Evolutionary conservation across 2,113 vertebrate genomes (phyloP).

Genomic region (Chaetodon trifascialis): DNA sequence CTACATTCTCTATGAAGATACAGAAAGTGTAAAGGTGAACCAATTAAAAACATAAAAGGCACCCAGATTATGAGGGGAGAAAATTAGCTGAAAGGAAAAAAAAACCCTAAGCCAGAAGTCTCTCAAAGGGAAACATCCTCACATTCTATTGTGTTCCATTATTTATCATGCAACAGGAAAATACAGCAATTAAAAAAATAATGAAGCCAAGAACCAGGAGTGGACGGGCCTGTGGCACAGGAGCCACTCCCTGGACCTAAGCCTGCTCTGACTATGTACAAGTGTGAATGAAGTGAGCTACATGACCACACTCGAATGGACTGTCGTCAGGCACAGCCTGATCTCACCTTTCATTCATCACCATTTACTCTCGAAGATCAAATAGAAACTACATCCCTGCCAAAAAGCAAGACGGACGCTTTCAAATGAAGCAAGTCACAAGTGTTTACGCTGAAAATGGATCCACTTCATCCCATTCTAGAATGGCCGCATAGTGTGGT

Average conservation of each 20-base stretch:
- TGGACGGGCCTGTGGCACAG: conserved; percentile 39
- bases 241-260: conserved; percentile 59
- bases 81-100: conserved; percentile 27
- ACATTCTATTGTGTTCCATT: conserved; percentile 50
- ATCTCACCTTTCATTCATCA: conserved; percentile 53
- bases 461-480: conserved; percentile 44
- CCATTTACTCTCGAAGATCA: conserved; percentile 34
- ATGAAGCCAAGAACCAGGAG: conserved; percentile 64
- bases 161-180: conserved; percentile 61
- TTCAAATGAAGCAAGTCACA: conserved; percentile 35
- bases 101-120: conserved; percentile 10
- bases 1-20: conserved; percentile 33
- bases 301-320: conserved; percentile 35
- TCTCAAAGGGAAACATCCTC: conserved; percentile 58
- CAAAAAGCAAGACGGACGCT: conserved; percentile 38
- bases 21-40: conserved; percentile 20
- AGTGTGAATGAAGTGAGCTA: conserved; percentile 34
- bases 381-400: conserved; percentile 55
- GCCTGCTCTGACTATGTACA: conserved; percentile 74
- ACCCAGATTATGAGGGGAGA: conserved; percentile 45
- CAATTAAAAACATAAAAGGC: conserved; percentile 60
- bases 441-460: conserved; percentile 44
- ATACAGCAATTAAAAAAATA: conserved; percentile 74
- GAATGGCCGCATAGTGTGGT: conserved; percentile 54
- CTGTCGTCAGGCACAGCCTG: conserved; percentile 58